Percentiles rank a stretch among this genome's conserved stretches.
Evolutionary conservation across 2,797 vertebrate species (phyloP).

Genomic region (Erethizon dorsatum): DNA sequence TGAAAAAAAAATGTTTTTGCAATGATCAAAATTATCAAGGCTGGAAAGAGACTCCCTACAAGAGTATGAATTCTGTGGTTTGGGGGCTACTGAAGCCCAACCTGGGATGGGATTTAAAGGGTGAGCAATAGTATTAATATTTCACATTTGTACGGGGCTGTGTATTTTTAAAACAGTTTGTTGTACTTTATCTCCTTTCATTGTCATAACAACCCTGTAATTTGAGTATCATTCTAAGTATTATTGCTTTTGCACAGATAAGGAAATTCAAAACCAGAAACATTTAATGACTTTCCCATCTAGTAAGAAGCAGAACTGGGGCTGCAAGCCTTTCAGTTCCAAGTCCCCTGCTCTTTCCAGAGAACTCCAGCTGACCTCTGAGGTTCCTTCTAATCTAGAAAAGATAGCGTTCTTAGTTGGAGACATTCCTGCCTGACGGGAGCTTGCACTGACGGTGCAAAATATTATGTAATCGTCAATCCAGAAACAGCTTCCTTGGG

Average conservation of each 20-base stretch:
- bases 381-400: neutral
- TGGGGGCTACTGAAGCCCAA: neutral
- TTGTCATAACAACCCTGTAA: neutral
- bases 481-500: neutral
- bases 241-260: neutral
- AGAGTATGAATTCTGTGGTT: too few species aligned
- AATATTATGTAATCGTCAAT: neutral
- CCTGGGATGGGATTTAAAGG: neutral
- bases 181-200: neutral
- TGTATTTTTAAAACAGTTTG: neutral
- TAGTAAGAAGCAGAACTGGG: neutral
- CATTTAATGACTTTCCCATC: neutral
- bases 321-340: neutral
- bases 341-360: neutral
- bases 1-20: neutral
- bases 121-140: neutral
- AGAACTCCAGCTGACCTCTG: neutral
- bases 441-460: neutral
- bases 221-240: neutral
- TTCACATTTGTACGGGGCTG: neutral
- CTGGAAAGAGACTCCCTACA: neutral
- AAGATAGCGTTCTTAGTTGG: neutral
- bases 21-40: neutral
- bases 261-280: slow-evolving; percentile 4
- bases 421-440: neutral